Base-by-base conservation (phyloP, 2,113 vertebrate genomes). In the Nesoenas mayeri region DNA sequence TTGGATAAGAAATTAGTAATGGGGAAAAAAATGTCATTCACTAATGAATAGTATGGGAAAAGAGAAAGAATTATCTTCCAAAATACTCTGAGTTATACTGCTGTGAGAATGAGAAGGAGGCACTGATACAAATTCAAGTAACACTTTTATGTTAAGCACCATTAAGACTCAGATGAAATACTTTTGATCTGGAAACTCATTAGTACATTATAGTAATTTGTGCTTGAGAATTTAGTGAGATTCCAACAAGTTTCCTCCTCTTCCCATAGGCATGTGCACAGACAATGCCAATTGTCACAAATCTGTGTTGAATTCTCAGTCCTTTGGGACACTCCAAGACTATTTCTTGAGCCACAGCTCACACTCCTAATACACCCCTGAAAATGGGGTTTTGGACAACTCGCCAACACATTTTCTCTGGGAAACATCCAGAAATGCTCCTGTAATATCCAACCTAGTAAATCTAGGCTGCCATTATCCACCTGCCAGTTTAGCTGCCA, bases 101-200 rank as follows among this genome's bases (percentile, higher is more conserved):
- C 40, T 74, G 11, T 38, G 14, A 36, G 56, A 51, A 79, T 14
- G 21, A 48, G 40, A 6, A 64, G 13, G 72, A n/a, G 28, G 26
- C 50, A 28, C 25, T 9, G 36, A 65, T 57, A 78, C 10, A 62
- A 92, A 91, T 90, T 66, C 77, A 90, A 83, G 90, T 32, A 50
- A 66, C 16, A 19, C 56, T 93, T 85, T 80, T 36, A 53, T 60
- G 64, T 56, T 3, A 13, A 95, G 69, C 65, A 34, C 64, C 60
- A 66, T 85, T 86, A 88, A 90, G 90, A 54, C 60, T 47, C 47
- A 73, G 67, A 58, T 57, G 31, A 87, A 69, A 42, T 31, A 32
- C 34, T 90, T 93, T 36, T 57, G 58, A 90, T 50, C 75, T 74
- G 79, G 79, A 88, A 80, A 84, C 85, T 93, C 82, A 5, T 95